Conservation (phyloP, 1,140 invertebrate species). For the Drosophila baimaii region DNA sequence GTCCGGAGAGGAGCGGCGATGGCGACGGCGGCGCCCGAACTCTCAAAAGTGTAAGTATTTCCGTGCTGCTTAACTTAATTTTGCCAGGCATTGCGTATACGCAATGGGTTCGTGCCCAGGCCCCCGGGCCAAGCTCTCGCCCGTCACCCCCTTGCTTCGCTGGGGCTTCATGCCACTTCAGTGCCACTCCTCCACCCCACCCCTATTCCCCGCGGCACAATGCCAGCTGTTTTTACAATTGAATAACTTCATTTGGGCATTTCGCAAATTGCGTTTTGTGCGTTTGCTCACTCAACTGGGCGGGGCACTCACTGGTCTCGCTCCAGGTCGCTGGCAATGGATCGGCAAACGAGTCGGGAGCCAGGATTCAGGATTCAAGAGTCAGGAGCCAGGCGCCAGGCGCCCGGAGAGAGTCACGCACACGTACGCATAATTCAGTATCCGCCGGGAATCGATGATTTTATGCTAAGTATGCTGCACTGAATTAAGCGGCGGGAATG, state of each 20-base stretch:
- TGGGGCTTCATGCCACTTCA: no score
- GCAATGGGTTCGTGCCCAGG: constrained; percentile 28
- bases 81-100: constrained; percentile 58
- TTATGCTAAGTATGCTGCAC: constrained; percentile 46
- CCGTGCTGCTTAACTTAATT: constrained; percentile 55
- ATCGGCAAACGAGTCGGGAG: constrained; percentile 30
- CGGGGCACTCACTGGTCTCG: constrained; percentile 12
- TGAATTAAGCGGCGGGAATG: constrained; percentile 31
- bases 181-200: constrained; percentile 17
- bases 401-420: constrained; percentile 10
- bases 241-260: constrained; percentile 77
- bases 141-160: constrained; percentile 17
- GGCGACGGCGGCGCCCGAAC: constrained; percentile 19
- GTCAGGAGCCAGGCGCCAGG: neutral
- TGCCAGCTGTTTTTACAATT: constrained; percentile 79
- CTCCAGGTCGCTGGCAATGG: constrained; percentile 33
- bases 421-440: constrained; percentile 51
- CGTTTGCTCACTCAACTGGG: constrained; percentile 45
- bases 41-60: constrained; percentile 56
- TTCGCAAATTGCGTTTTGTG: constrained; percentile 65
- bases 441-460: constrained; percentile 51
- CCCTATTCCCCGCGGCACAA: constrained; percentile 60
- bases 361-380: neutral
- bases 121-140: constrained; percentile 11
- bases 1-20: neutral